Conservation (phyloP, 2,113 vertebrate species). For the Gavialis gangeticus region DNA sequence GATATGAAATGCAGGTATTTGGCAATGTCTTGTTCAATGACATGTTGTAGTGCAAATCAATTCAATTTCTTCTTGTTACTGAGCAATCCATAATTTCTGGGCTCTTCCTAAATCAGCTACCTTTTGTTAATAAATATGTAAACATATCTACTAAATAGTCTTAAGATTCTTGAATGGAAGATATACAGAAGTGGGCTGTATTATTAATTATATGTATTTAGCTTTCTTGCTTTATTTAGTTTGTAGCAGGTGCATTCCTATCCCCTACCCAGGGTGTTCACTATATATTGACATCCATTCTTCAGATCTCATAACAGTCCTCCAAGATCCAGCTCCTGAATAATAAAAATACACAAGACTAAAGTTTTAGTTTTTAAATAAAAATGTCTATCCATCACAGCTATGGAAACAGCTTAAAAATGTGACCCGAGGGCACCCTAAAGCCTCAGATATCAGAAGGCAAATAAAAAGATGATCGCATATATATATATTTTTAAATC, state of each 20-base stretch:
- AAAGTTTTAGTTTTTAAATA: not conserved
- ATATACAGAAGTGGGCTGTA: not conserved
- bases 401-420: not conserved
- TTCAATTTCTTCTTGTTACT: not conserved
- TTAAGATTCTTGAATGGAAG: not conserved
- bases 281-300: not conserved
- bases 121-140: not conserved
- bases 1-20: not conserved
- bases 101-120: not conserved
- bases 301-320: not conserved
- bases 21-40: not conserved
- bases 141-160: not conserved
- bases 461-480: not conserved
- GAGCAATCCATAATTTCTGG: not conserved
- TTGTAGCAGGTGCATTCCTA: not conserved
- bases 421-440: accelerated
- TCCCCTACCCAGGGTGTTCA: accelerated
- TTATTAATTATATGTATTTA: not conserved
- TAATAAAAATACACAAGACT: not conserved
- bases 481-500: not conserved
- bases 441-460: not conserved
- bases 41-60: not conserved
- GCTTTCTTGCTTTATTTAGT: not conserved
- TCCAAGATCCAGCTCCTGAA: accelerated
- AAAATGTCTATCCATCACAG: accelerated